Evolutionary conservation across 2,888 invertebrate genomes (phyloP), one percentile per base, ranked within the genome.

Genomic region (Villa cingulata): DNA sequence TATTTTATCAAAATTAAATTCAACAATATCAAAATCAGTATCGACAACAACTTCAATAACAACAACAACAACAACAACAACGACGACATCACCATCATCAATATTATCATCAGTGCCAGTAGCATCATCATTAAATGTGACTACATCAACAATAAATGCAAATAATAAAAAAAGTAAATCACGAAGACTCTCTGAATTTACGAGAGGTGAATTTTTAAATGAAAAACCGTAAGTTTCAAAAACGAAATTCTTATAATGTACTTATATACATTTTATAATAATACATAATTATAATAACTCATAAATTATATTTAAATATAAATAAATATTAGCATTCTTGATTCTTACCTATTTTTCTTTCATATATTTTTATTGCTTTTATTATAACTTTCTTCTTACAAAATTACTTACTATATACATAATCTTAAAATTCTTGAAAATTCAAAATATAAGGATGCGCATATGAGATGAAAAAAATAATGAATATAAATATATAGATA

Each of bases 201-300:
- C 70, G 59, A 62, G 68, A 55, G 70, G 70, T 61, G 70, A 70
- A 69, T 70, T 70, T 65, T 62, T 70, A 64, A 70, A 70, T 62
- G 70, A 70, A 68, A 70, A 70, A 68, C 60, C 61, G 70, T 70
- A 68, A 70, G 70, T 70, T 52, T n/a, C n/a, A n/a, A n/a, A 39
- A 43, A 43, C 38, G 48, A 48, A 45, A 44, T 37, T 50, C 23
- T 34, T 46, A n/a, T n/a, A n/a, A n/a, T n/a, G n/a, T n/a, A n/a
- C n/a, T n/a, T n/a, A n/a, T n/a, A n/a, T n/a, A n/a, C n/a, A n/a
- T n/a, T n/a, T n/a, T n/a, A n/a, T n/a, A n/a, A n/a, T n/a, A n/a
- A n/a, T n/a, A n/a, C n/a, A n/a, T n/a, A n/a, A n/a, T n/a, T n/a
- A n/a, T n/a, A n/a, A n/a, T n/a, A n/a, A n/a, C n/a, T n/a, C n/a